A percentile compares a stretch with the other conserved stretches of the same genome.
Evolutionary conservation across 2,797 vertebrate genomes (phyloP).

Genomic region (Pantherophis alleghaniensis): DNA sequence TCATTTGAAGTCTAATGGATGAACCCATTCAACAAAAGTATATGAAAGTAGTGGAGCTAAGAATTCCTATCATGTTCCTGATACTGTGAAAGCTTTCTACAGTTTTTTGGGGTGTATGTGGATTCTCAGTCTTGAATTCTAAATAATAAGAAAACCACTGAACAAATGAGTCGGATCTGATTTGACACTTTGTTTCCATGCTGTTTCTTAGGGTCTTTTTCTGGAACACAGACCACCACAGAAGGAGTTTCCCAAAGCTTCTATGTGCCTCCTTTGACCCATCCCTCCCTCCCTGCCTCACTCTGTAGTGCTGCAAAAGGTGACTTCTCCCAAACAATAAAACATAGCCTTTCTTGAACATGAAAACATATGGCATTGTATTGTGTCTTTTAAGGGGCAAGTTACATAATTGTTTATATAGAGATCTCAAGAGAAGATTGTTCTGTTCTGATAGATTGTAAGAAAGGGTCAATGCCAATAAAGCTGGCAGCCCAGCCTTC

Average conservation of each 20-base stretch:
- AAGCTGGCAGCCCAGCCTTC: neutral
- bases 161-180: neutral
- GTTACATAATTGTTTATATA: neutral
- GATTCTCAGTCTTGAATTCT: neutral
- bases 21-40: neutral
- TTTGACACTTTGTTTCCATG: neutral
- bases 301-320: neutral
- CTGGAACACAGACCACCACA: neutral
- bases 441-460: neutral
- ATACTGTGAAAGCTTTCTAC: neutral
- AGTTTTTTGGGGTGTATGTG: neutral
- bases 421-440: neutral
- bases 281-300: neutral
- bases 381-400: neutral
- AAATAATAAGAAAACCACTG: neutral
- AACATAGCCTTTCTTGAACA: neutral
- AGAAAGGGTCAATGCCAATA: neutral
- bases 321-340: neutral
- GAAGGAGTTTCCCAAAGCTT: neutral
- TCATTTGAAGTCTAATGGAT: neutral
- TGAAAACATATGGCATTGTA: neutral
- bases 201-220: slow-evolving; percentile 12
- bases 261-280: neutral
- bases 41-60: neutral
- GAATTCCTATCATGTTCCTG: neutral